Conservation (phyloP, 1,140 invertebrate species). For the Centruroides vittatus region DNA sequence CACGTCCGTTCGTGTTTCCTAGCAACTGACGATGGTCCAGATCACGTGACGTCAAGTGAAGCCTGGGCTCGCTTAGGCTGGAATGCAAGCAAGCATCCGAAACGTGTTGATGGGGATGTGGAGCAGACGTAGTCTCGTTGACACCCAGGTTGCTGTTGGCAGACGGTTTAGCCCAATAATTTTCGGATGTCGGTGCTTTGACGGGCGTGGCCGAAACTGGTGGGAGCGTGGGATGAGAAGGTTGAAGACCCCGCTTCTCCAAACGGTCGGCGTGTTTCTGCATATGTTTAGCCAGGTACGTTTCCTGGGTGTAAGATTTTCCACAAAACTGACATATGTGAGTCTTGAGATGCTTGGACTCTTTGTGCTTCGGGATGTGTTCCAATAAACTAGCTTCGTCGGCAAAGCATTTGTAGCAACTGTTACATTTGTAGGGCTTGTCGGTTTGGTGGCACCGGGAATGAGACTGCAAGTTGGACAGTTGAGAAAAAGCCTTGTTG, state of each 20-base stretch:
- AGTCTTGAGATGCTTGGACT: conserved; percentile 97
- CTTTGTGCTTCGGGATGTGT: conserved; percentile 98
- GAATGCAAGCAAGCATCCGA: neutral
- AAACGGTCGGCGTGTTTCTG: conserved; percentile 48
- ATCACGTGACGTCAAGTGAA: conserved; percentile 3
- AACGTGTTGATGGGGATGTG: conserved; percentile 1
- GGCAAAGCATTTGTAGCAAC: conserved; percentile 93
- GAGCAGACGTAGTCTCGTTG: neutral
- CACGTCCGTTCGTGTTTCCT: neutral
- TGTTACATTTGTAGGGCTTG: conserved; percentile 94
- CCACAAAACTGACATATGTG: conserved; percentile 99
- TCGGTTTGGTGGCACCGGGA: conserved; percentile 96
- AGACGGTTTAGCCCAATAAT: conserved; percentile 10
- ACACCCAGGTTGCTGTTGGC: conserved; percentile 4
- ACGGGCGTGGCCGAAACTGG: conserved; percentile 2
- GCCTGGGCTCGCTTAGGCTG: conserved; percentile 7
- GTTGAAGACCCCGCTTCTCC: conserved; percentile 9
- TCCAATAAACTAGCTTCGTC: conserved; percentile 87
- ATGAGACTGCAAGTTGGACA: conserved; percentile 95
- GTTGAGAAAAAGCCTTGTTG: conserved; percentile 91
- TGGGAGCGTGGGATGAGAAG: neutral
- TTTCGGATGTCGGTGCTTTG: conserved; percentile 6
- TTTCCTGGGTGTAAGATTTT: conserved; percentile 98
- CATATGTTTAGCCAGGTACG: conserved; percentile 97
- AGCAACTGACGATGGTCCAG: neutral